These are phyloP conservation scores for Geococcyx californianus DNA, from an alignment of 2,113 vertebrate genomes.

Conservation along the genomic window DNA sequence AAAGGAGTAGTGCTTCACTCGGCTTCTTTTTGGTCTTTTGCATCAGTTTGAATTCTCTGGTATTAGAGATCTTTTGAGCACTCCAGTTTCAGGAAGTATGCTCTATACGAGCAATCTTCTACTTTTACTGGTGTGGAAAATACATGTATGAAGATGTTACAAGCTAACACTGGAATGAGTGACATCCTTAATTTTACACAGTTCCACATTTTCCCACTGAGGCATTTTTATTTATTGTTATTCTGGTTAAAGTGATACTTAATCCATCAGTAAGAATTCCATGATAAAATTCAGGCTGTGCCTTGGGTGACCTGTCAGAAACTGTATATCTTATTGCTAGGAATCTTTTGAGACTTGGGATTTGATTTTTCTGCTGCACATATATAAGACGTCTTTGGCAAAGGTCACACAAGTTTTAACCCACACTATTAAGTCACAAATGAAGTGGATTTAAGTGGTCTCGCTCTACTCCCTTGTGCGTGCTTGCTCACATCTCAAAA, in stretches of 20 bases:
- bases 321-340: conserved; percentile 15
- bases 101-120: background rate
- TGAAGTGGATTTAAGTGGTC: conserved; percentile 41
- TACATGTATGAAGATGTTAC: conserved; percentile 9
- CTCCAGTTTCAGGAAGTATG: conserved; percentile 10
- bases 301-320: conserved; percentile 42
- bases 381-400: conserved; percentile 33
- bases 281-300: conserved; percentile 24
- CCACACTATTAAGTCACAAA: conserved; percentile 59
- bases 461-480: conserved; percentile 33
- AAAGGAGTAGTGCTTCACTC: background rate
- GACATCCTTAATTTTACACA: conserved; percentile 26
- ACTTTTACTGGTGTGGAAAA: conserved; percentile 30
- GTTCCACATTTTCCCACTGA: background rate
- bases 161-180: background rate
- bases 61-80: background rate
- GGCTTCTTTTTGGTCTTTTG: background rate
- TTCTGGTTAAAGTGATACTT: conserved; percentile 41
- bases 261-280: conserved; percentile 46
- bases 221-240: conserved; percentile 53
- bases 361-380: conserved; percentile 27
- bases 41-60: background rate
- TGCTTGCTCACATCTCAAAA: conserved; percentile 62
- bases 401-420: conserved; percentile 41
- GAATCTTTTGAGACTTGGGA: conserved; percentile 30